These are phyloP conservation scores for Echeneis naucrates DNA, from an alignment of 2,797 vertebrate species.

Conservation along the genomic window DNA sequence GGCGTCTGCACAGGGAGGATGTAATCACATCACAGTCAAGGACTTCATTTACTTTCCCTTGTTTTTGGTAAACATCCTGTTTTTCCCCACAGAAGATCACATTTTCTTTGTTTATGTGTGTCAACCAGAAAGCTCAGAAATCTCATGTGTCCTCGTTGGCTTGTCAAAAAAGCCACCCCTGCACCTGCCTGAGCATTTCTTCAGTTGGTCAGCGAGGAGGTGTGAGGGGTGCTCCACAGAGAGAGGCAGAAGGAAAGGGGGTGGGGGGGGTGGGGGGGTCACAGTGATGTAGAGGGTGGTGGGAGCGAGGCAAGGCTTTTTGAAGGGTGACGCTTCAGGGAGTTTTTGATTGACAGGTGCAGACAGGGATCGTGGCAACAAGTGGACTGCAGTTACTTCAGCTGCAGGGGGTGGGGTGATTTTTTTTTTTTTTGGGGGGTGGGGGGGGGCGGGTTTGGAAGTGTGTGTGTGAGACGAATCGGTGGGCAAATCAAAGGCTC, in stretches of 20 bases:
- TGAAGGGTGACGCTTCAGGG: constrained; percentile 40
- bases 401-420: too few species aligned
- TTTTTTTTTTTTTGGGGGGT: too few species aligned
- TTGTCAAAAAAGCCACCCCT: constrained; percentile 48
- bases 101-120: constrained; percentile 6
- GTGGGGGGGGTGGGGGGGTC: too few species aligned
- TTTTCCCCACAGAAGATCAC: neutral
- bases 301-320: constrained; percentile 37
- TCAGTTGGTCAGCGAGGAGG: constrained; percentile 7
- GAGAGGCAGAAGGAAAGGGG: constrained; percentile 14
- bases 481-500: constrained; percentile 67
- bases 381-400: constrained; percentile 82
- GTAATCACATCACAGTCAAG: constrained; percentile 45
- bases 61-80: neutral
- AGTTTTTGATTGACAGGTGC: constrained; percentile 79
- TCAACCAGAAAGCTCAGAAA: constrained; percentile 6
- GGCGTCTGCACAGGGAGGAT: constrained; percentile 1
- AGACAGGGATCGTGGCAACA: constrained; percentile 77
- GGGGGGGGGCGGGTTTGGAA: neutral
- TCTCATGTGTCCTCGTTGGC: constrained; percentile 4
- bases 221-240: constrained; percentile 4
- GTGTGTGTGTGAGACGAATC: constrained; percentile 69
- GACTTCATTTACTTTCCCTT: neutral
- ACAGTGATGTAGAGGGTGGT: constrained; percentile 49
- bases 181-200: constrained; percentile 63